phyloP scores from a whole-genome alignment of 2,888 invertebrate species.

The Drosophila koepferae region DNA sequence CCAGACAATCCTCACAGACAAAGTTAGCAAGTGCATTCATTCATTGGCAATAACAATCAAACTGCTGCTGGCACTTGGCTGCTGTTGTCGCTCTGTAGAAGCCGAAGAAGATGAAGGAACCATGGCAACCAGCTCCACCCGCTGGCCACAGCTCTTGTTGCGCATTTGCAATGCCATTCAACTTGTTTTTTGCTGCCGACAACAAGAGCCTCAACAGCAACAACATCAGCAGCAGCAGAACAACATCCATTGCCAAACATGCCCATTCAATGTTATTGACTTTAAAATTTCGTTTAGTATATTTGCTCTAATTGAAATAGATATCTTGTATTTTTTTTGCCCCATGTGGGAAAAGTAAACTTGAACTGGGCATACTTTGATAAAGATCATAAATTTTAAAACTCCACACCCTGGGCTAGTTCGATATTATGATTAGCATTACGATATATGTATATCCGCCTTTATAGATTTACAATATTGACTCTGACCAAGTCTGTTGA shows the following conservation, averaged over 20 bases:
- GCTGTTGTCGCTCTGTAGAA: slow-evolving; percentile 23
- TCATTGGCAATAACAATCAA: slow-evolving; percentile 81
- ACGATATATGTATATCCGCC: slow-evolving; percentile 26
- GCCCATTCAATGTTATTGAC: slow-evolving; percentile 55
- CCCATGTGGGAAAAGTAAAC: slow-evolving; percentile 73
- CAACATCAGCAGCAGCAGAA: slow-evolving; percentile 21
- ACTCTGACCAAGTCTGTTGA: slow-evolving; percentile 40
- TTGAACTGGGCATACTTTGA: slow-evolving; percentile 45
- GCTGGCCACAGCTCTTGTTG: slow-evolving; percentile 58
- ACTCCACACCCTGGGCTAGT: slow-evolving; percentile 27
- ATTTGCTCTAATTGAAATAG: slow-evolving; percentile 41
- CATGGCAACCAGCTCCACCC: slow-evolving; percentile 19
- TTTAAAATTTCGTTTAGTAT: slow-evolving; percentile 63
- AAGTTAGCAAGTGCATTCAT: slow-evolving; percentile 75
- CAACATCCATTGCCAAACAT: slow-evolving; percentile 29
- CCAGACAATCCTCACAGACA: slow-evolving; percentile 63
- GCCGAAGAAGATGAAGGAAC: not conserved
- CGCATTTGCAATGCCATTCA: slow-evolving; percentile 71
- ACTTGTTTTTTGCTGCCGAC: slow-evolving; percentile 63
- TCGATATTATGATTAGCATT: slow-evolving; percentile 61
- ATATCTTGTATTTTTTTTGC: slow-evolving; percentile 16
- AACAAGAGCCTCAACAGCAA: slow-evolving; percentile 5
- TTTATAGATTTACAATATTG: slow-evolving; percentile 62
- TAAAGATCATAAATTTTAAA: slow-evolving; percentile 67
- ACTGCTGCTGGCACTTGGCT: slow-evolving; percentile 71